A percentile compares a stretch with the other conserved stretches of the same genome.
Conservation (phyloP, 2,888 invertebrate species). For the Acleris sparsana region DNA sequence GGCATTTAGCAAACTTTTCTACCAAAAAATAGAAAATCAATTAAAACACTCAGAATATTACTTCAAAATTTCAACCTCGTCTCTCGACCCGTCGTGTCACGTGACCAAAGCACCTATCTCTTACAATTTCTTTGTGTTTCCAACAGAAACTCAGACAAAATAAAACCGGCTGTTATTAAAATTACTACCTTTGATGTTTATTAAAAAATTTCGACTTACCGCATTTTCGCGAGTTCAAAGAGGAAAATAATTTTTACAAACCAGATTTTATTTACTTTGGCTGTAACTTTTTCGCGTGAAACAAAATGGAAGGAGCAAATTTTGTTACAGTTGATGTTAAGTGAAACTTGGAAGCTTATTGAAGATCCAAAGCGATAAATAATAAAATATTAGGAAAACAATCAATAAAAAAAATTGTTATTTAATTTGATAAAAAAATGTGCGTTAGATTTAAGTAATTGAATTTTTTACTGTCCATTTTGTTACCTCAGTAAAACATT, state of each 20-base stretch:
- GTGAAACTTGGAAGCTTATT: background rate
- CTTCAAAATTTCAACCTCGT: no score
- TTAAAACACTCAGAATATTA: no score
- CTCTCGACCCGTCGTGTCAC: conserved; percentile 12
- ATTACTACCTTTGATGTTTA: conserved; percentile 38
- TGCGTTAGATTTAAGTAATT: no score
- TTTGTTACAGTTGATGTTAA: background rate
- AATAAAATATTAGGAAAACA: background rate
- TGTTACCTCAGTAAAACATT: no score
- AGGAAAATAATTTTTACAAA: conserved; percentile 33
- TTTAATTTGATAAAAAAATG: no score
- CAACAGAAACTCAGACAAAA: conserved; percentile 33
- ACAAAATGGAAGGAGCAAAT: conserved; percentile 14
- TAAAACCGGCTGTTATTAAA: conserved; percentile 34
- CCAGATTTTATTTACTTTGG: conserved; percentile 35
- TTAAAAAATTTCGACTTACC: conserved; percentile 36
- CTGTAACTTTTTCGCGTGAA: conserved; percentile 9
- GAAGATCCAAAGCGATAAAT: background rate
- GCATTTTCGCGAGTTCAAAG: conserved; percentile 35
- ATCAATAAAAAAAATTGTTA: no score
- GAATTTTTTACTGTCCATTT: no score
- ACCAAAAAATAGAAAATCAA: no score
- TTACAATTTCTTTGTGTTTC: conserved; percentile 34
- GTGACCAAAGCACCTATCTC: conserved; percentile 29
- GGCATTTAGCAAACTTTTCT: no score